Percentiles rank a stretch among this genome's conserved stretches.
Conservation (phyloP, 2,797 vertebrate genomes). For the Sorex maritimensis region DNA sequence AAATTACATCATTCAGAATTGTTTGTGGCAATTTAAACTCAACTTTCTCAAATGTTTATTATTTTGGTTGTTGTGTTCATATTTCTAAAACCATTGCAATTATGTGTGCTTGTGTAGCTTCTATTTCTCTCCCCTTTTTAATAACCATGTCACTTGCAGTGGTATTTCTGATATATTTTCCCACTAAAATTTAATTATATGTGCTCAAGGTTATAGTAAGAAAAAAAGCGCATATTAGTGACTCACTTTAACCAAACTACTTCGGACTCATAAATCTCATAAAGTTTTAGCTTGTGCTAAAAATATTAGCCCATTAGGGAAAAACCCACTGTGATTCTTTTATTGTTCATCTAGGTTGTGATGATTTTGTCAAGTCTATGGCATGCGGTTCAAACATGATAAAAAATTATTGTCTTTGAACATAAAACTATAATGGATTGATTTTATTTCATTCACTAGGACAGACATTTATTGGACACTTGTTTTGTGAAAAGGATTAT, state of each 20-base stretch:
- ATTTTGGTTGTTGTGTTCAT: slow-evolving; percentile 60
- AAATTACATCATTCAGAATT: slow-evolving; percentile 57
- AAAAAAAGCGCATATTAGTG: slow-evolving; percentile 66
- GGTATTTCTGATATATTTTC: slow-evolving; percentile 70
- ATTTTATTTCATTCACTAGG: slow-evolving; percentile 59
- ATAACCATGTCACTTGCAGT: slow-evolving; percentile 70
- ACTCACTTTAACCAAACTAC: slow-evolving; percentile 67
- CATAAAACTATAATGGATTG: slow-evolving; percentile 52
- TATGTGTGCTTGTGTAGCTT: slow-evolving; percentile 58
- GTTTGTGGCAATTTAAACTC: slow-evolving; percentile 60
- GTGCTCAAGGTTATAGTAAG: slow-evolving; percentile 63
- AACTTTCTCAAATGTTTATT: slow-evolving; percentile 41
- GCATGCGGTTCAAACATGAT: slow-evolving; percentile 25
- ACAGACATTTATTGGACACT: slow-evolving; percentile 4
- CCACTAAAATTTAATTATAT: slow-evolving; percentile 76
- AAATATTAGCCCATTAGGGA: slow-evolving; percentile 35
- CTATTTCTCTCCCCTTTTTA: slow-evolving; percentile 69
- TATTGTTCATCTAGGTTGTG: slow-evolving; percentile 1
- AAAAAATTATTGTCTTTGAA: slow-evolving; percentile 52
- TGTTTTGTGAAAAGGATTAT: slow-evolving; percentile 52
- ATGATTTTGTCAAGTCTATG: slow-evolving; percentile 57
- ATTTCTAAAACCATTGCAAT: slow-evolving; percentile 77
- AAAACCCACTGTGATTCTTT: not conserved
- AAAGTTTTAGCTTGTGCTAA: not conserved
- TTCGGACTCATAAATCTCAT: slow-evolving; percentile 57